Base-by-base conservation (phyloP, 2,113 vertebrate species). In the Colaptes auratus region DNA sequence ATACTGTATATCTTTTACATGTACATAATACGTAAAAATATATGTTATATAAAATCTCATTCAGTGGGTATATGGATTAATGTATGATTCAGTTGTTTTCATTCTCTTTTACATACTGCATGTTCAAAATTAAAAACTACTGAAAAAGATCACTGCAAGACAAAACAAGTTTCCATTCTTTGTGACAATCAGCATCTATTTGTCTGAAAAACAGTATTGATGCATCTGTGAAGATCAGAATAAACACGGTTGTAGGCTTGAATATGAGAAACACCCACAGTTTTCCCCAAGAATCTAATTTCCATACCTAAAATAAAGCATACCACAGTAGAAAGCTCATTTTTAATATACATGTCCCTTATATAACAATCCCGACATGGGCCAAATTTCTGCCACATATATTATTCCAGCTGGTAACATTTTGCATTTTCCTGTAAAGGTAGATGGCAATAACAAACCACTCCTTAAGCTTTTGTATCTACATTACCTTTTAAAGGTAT, bases 371-470 rank as follows among this genome's bases (percentile, higher is more conserved):
- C 27, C 24, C 60, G 72, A 64, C 20, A 35, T 6, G 6, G 31
- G 52, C 33, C 72, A 89, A 88, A 66, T 56, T 25, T 58, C 66
- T 94, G 15, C 10, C 46, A 80, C 78, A 85, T 60, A 30, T n/a
- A 18, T 82, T 79, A 55, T 86, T 91, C 48, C 74, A 93, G 12
- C 25, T 89, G 67, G 42, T 30, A 95, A 76, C 5, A 35, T 70
- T 76, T 79, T 80, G 39, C 12, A 15, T 58, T 87, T 92, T 82
- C 14, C 55, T 86, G 42, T 20, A 70, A 89, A 73, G 5, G 2
- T 91, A 42, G 44, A 33, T 15, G 15, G 52, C 33, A 87, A 36
- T 14, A 53, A 19, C 9, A 93, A 90, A 89, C 4, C 12, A 52
- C 80, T 85, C 74, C 71, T 28, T 50, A 93, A 76, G 19, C 23